phyloP scores from a whole-genome alignment of 2,797 vertebrate genomes.

The Microcaecilia unicolor region DNA sequence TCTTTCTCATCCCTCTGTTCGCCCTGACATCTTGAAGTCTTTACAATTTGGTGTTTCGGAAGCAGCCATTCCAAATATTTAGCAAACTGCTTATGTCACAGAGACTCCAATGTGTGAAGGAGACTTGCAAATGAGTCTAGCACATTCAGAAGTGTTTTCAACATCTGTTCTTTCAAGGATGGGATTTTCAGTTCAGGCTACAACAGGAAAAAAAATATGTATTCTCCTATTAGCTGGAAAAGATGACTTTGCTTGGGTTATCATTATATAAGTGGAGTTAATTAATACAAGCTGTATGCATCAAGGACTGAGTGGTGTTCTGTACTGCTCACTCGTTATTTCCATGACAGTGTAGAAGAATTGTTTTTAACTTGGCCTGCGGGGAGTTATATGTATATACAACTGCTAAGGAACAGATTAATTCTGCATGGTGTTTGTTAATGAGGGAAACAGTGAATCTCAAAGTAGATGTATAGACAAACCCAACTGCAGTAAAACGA shows the following conservation, averaged over 20 bases:
- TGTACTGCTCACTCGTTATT: too few relatives aligned
- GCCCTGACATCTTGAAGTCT: neutral
- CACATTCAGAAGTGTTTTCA: conserved; percentile 35
- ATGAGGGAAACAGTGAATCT: too few relatives aligned
- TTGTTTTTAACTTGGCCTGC: neutral
- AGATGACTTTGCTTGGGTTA: conserved; percentile 14
- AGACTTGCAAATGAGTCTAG: conserved; percentile 40
- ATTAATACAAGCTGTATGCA: conserved; percentile 7
- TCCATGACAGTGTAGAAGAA: too few relatives aligned
- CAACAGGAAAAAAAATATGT: conserved; percentile 26
- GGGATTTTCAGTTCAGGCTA: conserved; percentile 26
- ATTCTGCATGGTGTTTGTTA: too few relatives aligned
- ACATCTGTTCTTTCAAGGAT: conserved; percentile 30
- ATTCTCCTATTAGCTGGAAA: conserved; percentile 30
- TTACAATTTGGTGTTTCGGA: conserved; percentile 17
- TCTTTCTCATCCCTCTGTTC: neutral
- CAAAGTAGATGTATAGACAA: too few relatives aligned
- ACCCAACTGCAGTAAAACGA: too few relatives aligned
- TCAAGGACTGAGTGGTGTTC: neutral
- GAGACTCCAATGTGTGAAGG: conserved; percentile 32
- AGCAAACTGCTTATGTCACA: conserved; percentile 37
- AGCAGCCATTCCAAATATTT: conserved; percentile 38
- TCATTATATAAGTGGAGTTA: conserved; percentile 4
- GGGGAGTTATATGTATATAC: neutral
- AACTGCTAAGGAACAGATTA: neutral